These are phyloP conservation scores for Odontomachus brunneus DNA, from an alignment of 1,140 invertebrate genomes.

Conservation along the genomic window DNA sequence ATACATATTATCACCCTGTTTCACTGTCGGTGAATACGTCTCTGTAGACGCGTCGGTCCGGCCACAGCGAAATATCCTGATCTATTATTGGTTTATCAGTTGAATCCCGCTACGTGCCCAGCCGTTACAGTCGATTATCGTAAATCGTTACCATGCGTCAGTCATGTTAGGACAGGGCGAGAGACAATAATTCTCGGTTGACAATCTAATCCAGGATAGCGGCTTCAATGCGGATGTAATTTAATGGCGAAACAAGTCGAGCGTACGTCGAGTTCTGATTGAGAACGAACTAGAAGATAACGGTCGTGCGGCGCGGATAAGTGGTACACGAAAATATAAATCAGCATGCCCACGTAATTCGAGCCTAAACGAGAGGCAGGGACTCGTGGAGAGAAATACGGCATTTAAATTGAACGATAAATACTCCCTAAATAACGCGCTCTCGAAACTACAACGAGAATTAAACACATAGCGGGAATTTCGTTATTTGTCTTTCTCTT, in stretches of 20 bases:
- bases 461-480: background rate
- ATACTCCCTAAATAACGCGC: background rate
- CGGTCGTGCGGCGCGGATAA: slow-evolving; percentile 32
- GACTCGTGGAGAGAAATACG: background rate
- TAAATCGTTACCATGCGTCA: slow-evolving; percentile 77
- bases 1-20: slow-evolving; percentile 61
- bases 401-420: background rate
- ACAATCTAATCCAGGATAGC: slow-evolving; percentile 75
- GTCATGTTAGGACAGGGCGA: slow-evolving; percentile 67
- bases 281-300: slow-evolving; percentile 70
- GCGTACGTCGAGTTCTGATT: slow-evolving; percentile 69
- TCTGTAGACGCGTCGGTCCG: slow-evolving; percentile 18
- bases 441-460: background rate
- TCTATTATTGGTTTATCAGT: slow-evolving; percentile 75
- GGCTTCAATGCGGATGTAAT: slow-evolving; percentile 72
- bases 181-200: slow-evolving; percentile 75
- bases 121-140: slow-evolving; percentile 75
- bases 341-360: slow-evolving; percentile 16
- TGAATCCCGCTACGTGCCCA: slow-evolving; percentile 55
- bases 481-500: no score
- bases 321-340: slow-evolving; percentile 50
- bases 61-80: slow-evolving; percentile 61
- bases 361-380: background rate
- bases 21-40: slow-evolving; percentile 61
- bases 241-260: slow-evolving; percentile 75